Conservation (phyloP, 1,140 invertebrate species). For the Papilio xuthus region DNA sequence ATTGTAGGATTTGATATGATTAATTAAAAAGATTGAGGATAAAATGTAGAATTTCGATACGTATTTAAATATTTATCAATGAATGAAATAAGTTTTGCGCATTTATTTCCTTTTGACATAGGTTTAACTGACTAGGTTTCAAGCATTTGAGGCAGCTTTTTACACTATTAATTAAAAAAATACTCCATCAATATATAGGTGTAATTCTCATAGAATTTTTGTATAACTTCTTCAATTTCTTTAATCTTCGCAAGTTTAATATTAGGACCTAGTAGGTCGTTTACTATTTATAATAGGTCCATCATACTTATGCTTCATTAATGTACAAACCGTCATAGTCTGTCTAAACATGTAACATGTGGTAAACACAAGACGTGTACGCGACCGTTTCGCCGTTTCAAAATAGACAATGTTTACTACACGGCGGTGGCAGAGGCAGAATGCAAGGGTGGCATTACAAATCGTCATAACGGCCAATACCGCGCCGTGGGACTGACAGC, state of each 20-base stretch:
- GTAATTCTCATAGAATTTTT: no score
- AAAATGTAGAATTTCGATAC: neutral
- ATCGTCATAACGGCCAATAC: slow-evolving; percentile 66
- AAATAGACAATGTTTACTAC: slow-evolving; percentile 60
- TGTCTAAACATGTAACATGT: slow-evolving; percentile 4
- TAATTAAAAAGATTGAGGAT: neutral
- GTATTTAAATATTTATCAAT: neutral
- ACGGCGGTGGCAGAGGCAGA: slow-evolving; percentile 30
- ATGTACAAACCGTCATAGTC: slow-evolving; percentile 7
- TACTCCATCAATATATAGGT: no score
- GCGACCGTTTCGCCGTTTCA: slow-evolving; percentile 39
- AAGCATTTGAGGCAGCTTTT: no score
- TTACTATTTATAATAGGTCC: neutral
- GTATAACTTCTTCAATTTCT: no score
- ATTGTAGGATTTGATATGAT: slow-evolving; percentile 34
- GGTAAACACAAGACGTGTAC: neutral
- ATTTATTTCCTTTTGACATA: no score
- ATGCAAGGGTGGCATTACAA: slow-evolving; percentile 58
- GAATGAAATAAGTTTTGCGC: neutral
- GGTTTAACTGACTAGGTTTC: no score
- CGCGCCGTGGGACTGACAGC: slow-evolving; percentile 54
- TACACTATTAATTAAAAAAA: no score
- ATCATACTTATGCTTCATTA: neutral
- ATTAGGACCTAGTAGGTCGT: neutral
- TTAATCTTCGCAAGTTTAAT: no score